A percentile compares a stretch with the other conserved stretches of the same genome.
These are phyloP conservation scores for Tiphia femorata DNA, from an alignment of 2,888 invertebrate species.

Conservation along the genomic window DNA sequence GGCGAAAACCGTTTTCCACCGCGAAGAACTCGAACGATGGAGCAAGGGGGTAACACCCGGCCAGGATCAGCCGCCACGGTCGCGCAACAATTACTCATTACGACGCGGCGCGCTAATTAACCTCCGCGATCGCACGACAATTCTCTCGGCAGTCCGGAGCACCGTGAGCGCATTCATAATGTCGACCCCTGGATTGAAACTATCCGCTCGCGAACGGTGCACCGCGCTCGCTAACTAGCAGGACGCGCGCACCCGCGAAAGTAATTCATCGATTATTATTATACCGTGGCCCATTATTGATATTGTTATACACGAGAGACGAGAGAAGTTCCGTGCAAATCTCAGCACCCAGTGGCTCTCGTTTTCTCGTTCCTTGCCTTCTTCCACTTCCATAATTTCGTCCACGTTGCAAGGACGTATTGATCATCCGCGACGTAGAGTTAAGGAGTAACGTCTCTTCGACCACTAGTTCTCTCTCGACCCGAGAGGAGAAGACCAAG, in stretches of 20 bases:
- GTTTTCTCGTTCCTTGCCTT: too few relatives aligned
- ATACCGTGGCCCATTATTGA: too few relatives aligned
- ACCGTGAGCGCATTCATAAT: not conserved
- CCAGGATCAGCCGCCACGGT: slow-evolving; percentile 15
- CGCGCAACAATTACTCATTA: slow-evolving; percentile 27
- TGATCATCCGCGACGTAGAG: too few relatives aligned
- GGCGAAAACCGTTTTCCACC: slow-evolving; percentile 7
- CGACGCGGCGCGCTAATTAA: slow-evolving; percentile 30
- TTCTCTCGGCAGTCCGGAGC: not conserved
- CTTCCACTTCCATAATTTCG: too few relatives aligned
- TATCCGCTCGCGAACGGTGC: not conserved
- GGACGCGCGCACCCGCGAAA: not conserved
- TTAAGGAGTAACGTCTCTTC: too few relatives aligned
- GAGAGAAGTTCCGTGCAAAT: too few relatives aligned
- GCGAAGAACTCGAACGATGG: slow-evolving; percentile 3
- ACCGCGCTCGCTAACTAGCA: not conserved
- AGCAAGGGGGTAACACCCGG: too few relatives aligned
- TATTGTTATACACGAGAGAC: too few relatives aligned
- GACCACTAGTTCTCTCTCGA: too few relatives aligned
- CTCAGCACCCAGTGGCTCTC: too few relatives aligned
- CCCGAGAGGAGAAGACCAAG: too few relatives aligned
- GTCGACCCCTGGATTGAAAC: not conserved
- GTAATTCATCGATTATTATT: slow-evolving; percentile 4
- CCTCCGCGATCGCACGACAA: slow-evolving; percentile 17
- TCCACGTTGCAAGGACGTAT: too few relatives aligned